Conservation (phyloP, 2,797 vertebrate genomes). For the Lycodopsis pacificus region DNA sequence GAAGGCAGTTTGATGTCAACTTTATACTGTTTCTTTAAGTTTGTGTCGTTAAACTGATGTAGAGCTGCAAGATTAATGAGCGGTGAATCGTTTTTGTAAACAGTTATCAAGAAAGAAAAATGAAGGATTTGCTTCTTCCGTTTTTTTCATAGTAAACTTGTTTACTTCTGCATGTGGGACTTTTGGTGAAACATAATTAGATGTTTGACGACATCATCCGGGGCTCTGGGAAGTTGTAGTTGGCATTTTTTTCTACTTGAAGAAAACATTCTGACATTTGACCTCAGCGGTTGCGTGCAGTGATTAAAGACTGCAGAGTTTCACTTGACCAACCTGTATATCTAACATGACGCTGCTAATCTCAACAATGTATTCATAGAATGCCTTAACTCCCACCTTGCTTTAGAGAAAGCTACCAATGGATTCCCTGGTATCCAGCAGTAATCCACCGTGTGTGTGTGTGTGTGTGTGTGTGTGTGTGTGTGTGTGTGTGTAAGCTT, state of each 20-base stretch:
- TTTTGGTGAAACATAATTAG: background rate
- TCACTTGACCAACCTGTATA: background rate
- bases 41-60: background rate
- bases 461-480: too few relatives aligned
- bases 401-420: constrained; percentile 4
- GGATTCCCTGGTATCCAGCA: constrained; percentile 22
- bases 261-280: background rate
- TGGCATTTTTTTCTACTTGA: background rate
- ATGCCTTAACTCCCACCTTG: background rate
- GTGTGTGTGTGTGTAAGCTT: constrained; percentile 33
- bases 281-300: background rate
- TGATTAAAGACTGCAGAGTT: background rate
- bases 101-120: background rate
- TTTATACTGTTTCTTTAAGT: background rate
- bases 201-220: background rate
- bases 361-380: background rate
- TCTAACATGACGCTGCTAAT: background rate
- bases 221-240: background rate
- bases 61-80: background rate
- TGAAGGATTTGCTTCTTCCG: background rate
- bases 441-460: constrained; percentile 41
- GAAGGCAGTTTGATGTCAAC: background rate
- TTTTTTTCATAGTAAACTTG: background rate
- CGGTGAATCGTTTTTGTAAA: background rate
- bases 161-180: background rate